Evolutionary conservation across 1,140 invertebrate species (phyloP).

Genomic region (Drosophila teissieri): DNA sequence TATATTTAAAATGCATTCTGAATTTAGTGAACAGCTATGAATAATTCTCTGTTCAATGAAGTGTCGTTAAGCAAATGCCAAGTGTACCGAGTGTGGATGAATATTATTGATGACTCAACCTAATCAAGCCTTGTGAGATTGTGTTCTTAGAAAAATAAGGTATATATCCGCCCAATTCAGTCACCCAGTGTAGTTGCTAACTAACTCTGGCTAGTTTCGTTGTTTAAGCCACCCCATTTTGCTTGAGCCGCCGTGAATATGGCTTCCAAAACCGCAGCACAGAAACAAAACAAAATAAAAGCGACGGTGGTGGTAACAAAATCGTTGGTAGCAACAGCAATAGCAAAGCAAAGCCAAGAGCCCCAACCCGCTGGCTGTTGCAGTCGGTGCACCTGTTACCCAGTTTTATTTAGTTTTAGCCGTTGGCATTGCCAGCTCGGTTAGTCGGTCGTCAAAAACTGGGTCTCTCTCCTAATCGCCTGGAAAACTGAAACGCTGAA

Average conservation of each 20-base stretch:
- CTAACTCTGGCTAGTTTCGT: constrained; percentile 31
- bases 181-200: constrained; percentile 11
- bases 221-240: constrained; percentile 35
- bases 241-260: constrained; percentile 24
- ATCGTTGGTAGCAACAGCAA: constrained; percentile 22
- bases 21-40: background rate
- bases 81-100: too few species aligned
- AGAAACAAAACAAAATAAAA: constrained; percentile 34
- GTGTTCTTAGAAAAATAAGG: background rate
- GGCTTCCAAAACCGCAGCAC: constrained; percentile 57
- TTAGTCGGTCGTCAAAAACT: constrained; percentile 76
- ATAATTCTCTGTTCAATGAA: background rate
- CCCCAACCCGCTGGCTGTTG: constrained; percentile 17
- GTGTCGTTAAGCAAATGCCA: too few species aligned
- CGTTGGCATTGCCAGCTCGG: constrained; percentile 55
- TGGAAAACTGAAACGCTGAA: background rate
- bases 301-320: constrained; percentile 41
- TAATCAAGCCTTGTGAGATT: background rate
- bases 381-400: constrained; percentile 69
- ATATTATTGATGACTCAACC: background rate
- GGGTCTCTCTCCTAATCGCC: constrained; percentile 65
- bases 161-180: background rate
- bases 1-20: too few species aligned
- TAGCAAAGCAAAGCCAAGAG: constrained; percentile 10
- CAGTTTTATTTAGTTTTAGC: constrained; percentile 48